Percentiles rank a stretch among this genome's conserved stretches.
These are phyloP conservation scores for Aselliscus stoliczkanus DNA, from an alignment of 2,797 vertebrate species.

Conservation along the genomic window DNA sequence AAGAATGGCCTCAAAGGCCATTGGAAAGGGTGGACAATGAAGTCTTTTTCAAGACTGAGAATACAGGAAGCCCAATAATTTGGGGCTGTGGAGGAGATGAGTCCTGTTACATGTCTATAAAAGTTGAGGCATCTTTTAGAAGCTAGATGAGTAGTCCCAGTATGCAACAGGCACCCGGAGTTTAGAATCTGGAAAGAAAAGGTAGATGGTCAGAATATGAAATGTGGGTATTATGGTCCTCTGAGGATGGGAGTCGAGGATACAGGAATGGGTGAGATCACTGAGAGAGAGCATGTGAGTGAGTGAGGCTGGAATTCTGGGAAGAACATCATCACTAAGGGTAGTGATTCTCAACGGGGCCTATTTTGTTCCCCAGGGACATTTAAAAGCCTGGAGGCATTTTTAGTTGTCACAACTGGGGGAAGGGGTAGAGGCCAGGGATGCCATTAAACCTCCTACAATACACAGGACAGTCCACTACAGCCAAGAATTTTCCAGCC, in stretches of 20 bases:
- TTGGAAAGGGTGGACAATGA: neutral
- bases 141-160: neutral
- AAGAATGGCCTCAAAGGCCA: neutral
- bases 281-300: neutral
- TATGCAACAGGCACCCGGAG: neutral
- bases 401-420: neutral
- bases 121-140: neutral
- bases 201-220: neutral
- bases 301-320: neutral
- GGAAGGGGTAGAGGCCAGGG: too few relatives aligned
- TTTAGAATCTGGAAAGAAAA: neutral
- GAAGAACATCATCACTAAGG: neutral
- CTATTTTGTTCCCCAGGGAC: neutral
- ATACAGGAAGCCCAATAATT: neutral
- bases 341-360: neutral
- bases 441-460: neutral
- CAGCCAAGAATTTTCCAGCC: neutral
- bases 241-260: neutral
- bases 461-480: neutral
- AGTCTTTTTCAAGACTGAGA: neutral
- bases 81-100: neutral
- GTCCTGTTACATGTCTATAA: neutral
- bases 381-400: neutral
- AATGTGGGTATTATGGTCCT: neutral
- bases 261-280: neutral